phyloP scores from a whole-genome alignment of 2,888 invertebrate genomes.

The Sinotaia quadrata region DNA sequence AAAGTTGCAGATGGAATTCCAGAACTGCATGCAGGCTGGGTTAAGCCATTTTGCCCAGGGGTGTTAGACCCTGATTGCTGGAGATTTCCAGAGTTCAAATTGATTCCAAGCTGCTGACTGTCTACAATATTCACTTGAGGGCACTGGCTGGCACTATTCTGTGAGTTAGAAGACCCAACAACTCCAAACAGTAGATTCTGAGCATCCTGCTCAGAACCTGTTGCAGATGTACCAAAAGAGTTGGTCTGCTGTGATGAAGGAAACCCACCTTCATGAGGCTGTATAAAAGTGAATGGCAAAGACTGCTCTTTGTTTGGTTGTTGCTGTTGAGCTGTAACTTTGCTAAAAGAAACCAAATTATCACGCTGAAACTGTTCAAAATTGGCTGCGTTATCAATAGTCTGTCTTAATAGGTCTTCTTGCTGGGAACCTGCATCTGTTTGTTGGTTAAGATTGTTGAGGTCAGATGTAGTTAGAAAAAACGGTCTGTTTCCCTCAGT shows the following conservation, averaged over 20 bases:
- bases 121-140: neutral
- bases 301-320: no score
- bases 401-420: conserved; percentile 6
- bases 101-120: conserved; percentile 13
- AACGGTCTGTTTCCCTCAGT: no score
- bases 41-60: no score
- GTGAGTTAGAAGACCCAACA: neutral
- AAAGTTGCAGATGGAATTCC: neutral
- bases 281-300: no score
- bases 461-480: no score
- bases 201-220: neutral
- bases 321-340: neutral
- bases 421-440: neutral
- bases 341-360: neutral
- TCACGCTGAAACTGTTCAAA: conserved; percentile 11
- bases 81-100: no score
- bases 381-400: neutral
- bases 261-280: neutral
- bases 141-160: neutral
- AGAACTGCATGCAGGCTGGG: no score
- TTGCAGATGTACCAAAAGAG: conserved; percentile 8
- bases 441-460: no score
- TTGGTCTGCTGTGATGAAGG: conserved; percentile 8
- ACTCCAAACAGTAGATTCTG: neutral
- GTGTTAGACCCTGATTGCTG: no score